phyloP scores from a whole-genome alignment of 2,113 vertebrate species.

The Poecilia latipinna region DNA sequence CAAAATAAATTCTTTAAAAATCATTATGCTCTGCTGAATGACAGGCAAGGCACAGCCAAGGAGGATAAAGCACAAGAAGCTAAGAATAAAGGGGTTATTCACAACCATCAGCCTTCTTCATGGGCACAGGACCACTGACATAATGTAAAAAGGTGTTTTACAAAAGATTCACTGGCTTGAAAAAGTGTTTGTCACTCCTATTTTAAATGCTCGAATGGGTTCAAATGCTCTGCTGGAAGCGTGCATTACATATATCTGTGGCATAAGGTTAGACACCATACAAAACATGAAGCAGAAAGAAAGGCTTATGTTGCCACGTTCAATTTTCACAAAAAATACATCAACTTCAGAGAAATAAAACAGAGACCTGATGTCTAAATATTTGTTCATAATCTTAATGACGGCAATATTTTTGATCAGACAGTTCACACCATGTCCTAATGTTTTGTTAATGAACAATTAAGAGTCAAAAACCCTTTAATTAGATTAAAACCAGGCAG shows the following conservation, averaged over 20 bases:
- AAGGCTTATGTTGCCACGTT: conserved; percentile 7
- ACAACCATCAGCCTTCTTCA: not conserved
- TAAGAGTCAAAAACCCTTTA: not conserved
- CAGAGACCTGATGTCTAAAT: not conserved
- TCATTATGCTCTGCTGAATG: not conserved
- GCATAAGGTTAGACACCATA: conserved; percentile 3
- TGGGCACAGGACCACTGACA: not conserved
- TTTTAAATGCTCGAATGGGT: not conserved
- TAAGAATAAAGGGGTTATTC: not conserved
- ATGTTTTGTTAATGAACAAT: not conserved
- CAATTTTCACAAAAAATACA: not conserved
- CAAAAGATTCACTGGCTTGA: conserved; percentile 9
- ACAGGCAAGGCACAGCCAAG: not conserved
- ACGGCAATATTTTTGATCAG: not conserved
- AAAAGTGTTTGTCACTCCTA: conserved; percentile 6
- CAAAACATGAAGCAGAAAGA: conserved; percentile 5
- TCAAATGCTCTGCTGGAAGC: conserved; percentile 7
- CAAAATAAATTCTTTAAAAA: not conserved
- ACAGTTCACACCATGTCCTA: not conserved
- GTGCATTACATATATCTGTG: conserved; percentile 9
- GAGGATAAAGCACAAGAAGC: not conserved
- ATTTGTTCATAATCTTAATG: not conserved
- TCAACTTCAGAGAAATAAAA: not conserved
- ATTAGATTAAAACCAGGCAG: not conserved
- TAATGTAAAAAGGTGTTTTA: conserved; percentile 2